phyloP scores from a whole-genome alignment of 2,797 vertebrate genomes.

The Hapalemur alaotrensis region DNA sequence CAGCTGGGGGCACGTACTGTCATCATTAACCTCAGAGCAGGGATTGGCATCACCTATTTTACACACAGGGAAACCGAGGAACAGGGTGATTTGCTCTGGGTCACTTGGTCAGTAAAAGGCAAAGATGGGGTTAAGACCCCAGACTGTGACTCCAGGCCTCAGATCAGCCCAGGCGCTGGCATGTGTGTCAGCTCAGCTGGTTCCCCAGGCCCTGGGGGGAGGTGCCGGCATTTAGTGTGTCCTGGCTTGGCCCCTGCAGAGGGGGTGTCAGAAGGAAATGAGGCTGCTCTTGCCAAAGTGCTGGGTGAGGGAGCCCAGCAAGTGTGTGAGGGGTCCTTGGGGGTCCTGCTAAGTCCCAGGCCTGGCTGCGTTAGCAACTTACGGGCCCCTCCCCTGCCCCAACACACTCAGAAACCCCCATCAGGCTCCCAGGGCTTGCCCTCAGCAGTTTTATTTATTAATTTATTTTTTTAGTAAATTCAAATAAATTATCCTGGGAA shows the following conservation, averaged over 20 bases:
- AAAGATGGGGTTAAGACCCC: not conserved
- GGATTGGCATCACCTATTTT: not conserved
- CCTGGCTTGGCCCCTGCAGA: not conserved
- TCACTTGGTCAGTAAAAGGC: not conserved
- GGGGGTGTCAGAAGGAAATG: not conserved
- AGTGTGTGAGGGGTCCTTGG: not conserved
- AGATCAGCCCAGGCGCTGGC: not conserved
- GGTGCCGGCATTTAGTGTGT: not conserved
- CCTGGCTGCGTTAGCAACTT: not conserved
- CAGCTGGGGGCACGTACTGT: not conserved
- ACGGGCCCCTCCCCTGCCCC: not conserved
- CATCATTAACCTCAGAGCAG: not conserved
- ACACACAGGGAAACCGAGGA: not conserved
- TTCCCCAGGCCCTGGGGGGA: not conserved
- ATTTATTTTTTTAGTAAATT: not conserved
- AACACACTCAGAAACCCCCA: not conserved
- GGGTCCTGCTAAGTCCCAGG: not conserved
- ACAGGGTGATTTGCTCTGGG: not conserved
- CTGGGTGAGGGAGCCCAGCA: not conserved
- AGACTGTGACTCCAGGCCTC: not conserved
- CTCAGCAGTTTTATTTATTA: not conserved
- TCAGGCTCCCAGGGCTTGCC: not conserved
- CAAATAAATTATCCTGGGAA: conserved; percentile 22
- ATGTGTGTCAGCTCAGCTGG: not conserved
- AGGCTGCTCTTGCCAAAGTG: not conserved